Evolutionary conservation across 2,113 vertebrate genomes (phyloP).

Genomic region (Malaclemys terrapin): DNA sequence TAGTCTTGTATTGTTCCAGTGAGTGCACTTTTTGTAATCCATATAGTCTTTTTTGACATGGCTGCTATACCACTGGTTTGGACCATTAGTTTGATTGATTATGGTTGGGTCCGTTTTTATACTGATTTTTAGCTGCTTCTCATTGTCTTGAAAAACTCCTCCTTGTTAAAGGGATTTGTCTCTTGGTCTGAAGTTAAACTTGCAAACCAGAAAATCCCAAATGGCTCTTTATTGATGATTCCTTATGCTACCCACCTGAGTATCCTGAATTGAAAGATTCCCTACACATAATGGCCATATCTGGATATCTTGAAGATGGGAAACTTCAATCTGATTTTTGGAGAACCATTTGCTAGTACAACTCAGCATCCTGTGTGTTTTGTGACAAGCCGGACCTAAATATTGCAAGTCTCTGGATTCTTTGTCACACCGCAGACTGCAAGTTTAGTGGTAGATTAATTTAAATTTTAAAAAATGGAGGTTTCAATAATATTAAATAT

Average conservation of each 20-base stretch:
- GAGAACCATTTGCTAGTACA: background rate
- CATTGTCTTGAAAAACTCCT: background rate
- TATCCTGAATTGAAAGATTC: background rate
- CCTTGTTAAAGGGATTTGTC: background rate
- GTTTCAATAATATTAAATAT: constrained; percentile 6
- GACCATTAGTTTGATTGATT: background rate
- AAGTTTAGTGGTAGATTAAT: background rate
- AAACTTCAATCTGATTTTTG: constrained; percentile 12
- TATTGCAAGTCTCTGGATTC: background rate
- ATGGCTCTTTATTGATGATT: background rate
- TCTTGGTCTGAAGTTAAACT: background rate
- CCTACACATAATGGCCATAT: background rate
- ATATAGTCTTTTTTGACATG: background rate
- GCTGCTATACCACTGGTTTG: accelerated
- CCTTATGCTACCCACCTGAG: background rate
- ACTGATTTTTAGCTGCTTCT: background rate
- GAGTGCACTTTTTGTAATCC: background rate
- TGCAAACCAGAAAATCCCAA: background rate
- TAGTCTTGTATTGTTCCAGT: background rate
- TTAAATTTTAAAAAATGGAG: background rate
- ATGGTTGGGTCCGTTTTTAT: background rate
- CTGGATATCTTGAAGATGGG: background rate
- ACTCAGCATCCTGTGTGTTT: background rate
- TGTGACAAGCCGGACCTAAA: background rate
- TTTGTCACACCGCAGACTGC: background rate